Percentiles rank a stretch among this genome's conserved stretches.
These are phyloP conservation scores for Sarotherodon lohbergeri DNA, from an alignment of 2,113 vertebrate genomes.

Conservation along the genomic window DNA sequence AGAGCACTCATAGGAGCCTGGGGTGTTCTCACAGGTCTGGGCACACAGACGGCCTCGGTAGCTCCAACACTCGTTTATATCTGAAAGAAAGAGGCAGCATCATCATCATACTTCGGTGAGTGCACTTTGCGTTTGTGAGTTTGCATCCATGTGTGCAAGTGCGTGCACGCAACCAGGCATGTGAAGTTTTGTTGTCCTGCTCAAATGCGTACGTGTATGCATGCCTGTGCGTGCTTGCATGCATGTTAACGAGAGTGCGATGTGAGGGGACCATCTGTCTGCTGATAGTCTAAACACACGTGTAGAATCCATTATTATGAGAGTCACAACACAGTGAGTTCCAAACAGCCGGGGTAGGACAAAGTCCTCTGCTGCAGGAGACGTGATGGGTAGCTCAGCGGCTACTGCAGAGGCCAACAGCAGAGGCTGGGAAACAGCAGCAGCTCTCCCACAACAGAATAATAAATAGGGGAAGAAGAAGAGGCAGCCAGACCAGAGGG, in stretches of 20 bases:
- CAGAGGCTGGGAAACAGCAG: conserved; percentile 4
- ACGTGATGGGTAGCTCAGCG: conserved; percentile 6
- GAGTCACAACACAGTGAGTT: conserved; percentile 62
- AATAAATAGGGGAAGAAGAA: conserved; percentile 30
- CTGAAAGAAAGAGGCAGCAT: conserved; percentile 61
- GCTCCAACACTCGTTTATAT: conserved; percentile 92
- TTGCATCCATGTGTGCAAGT: background rate
- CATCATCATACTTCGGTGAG: conserved; percentile 1
- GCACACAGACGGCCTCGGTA: conserved; percentile 89
- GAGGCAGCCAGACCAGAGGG: background rate
- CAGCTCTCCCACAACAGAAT: conserved; percentile 25
- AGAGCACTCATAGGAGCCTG: conserved; percentile 86
- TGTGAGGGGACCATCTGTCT: conserved; percentile 36
- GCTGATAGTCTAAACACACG: conserved; percentile 56
- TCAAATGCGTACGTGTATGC: background rate
- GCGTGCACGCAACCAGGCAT: background rate
- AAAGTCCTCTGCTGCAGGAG: conserved; percentile 28
- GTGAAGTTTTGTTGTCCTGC: background rate
- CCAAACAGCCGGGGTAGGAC: background rate
- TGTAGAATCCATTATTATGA: conserved; percentile 48
- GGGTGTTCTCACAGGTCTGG: conserved; percentile 92
- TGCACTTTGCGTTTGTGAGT: background rate
- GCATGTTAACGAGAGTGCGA: conserved; percentile 2
- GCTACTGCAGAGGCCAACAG: conserved; percentile 10
- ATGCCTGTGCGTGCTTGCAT: background rate